Evolutionary conservation across 2,888 invertebrate species (phyloP), one percentile per base, ranked within the genome.

Genomic region (Orchesellides sinensis): DNA sequence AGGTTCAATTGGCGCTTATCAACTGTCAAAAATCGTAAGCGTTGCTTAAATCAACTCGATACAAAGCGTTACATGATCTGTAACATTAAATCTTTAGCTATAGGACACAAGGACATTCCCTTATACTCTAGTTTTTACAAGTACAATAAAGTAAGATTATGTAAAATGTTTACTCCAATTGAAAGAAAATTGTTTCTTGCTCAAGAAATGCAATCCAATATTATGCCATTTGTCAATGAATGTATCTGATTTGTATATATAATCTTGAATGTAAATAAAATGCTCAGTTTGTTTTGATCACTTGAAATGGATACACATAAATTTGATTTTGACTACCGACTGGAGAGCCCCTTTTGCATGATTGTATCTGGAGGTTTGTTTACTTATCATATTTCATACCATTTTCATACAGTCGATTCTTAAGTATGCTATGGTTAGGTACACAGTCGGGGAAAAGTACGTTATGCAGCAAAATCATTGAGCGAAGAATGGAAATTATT

Each of bases 401-500:
- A n/a, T 35, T 35, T 35, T 59, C 21, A 23, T 8, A 5, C 59
- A 3, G 17, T 17, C 3, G 25, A 29, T 14, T 4, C 32, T n/a
- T 14, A n/a, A 5, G 32, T 65, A 3, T n/a, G 32, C n/a, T 25
- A 32, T n/a, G n/a, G n/a, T n/a, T n/a, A 25, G 12, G 54, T 29
- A 10, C 69, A 4, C 61, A 63, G 23, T 21, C 21, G 3, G 83
- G 79, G 4, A 83, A 83, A 23, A 32, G 25, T 1, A 74, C 74
- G 1, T 52, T 79, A 2, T 54, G 47, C 1, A 32, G 40, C 1
- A 17, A 68, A 32, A 23, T 84, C 12, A 47, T 81, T 8, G 25
- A 70, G 40, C 1, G 84, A 10, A 23, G 68, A 32, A 12, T 45
- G 0, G 83, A 84, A 21, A 63, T 84, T 3, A 84, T 84, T 21